Conservation (phyloP, 2,888 invertebrate species). For the Drosophila buzzatii region DNA sequence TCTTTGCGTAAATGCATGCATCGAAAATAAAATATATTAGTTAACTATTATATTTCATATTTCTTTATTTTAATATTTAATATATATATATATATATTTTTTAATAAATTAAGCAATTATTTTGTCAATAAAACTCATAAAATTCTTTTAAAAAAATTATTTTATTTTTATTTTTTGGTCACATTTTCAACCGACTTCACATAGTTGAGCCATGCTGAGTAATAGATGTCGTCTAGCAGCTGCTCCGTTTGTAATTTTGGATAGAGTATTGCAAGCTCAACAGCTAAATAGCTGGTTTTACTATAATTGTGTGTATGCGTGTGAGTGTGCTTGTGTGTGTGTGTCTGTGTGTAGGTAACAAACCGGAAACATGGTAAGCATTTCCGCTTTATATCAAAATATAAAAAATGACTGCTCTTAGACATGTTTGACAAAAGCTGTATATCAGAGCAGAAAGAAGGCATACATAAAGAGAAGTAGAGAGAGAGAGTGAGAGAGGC, state of each 20-base stretch:
- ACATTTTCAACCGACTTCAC: background rate
- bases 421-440: conserved; percentile 81
- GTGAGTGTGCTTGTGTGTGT: conserved; percentile 50
- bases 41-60: no score
- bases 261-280: conserved; percentile 7
- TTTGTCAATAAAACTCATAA: background rate
- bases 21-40: no score
- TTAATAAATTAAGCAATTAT: no score
- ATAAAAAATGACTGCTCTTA: conserved; percentile 79
- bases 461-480: background rate
- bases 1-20: no score
- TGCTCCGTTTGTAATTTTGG: background rate
- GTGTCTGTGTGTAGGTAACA: conserved; percentile 68
- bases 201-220: conserved; percentile 19
- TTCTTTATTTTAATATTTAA: no score
- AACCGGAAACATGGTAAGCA: conserved; percentile 80
- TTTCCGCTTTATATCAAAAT: conserved; percentile 78
- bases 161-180: background rate
- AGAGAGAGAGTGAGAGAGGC: no score
- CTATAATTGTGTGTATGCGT: conserved; percentile 40
- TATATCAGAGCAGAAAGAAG: conserved; percentile 59
- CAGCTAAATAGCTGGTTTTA: conserved; percentile 2
- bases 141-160: background rate
- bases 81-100: no score
- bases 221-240: conserved; percentile 11